Conservation (phyloP, 2,888 invertebrate species). For the Dinocampus coccinellae region DNA sequence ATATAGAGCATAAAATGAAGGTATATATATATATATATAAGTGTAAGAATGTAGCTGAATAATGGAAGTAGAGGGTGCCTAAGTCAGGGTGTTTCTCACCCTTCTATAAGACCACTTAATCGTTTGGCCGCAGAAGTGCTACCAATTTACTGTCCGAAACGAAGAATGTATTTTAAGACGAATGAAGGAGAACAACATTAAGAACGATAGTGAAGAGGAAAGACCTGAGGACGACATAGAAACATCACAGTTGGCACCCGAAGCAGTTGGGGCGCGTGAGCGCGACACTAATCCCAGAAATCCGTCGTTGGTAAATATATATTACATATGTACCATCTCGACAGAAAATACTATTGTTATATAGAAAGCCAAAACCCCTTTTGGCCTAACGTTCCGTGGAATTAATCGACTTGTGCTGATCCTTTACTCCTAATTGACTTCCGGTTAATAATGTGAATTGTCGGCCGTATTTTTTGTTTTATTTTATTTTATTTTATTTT, state of each 20-base stretch:
- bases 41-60: background rate
- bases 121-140: conserved; percentile 63
- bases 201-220: conserved; percentile 10
- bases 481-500: background rate
- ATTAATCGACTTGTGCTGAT: conserved; percentile 49
- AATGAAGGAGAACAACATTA: conserved; percentile 9
- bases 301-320: conserved; percentile 32
- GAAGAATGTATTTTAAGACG: conserved; percentile 38
- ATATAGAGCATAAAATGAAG: background rate
- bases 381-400: conserved; percentile 42
- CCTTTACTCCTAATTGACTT: conserved; percentile 49
- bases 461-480: background rate
- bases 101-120: conserved; percentile 62
- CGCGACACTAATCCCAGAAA: conserved; percentile 43
- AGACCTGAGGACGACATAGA: conserved; percentile 34
- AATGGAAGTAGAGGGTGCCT: background rate
- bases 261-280: conserved; percentile 39
- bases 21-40: background rate
- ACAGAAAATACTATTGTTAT: conserved; percentile 4
- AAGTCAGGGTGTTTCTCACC: background rate
- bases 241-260: conserved; percentile 62
- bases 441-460: conserved; percentile 37
- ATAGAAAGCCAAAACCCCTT: conserved; percentile 25
- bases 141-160: conserved; percentile 62
- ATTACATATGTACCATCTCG: background rate